Conservation (phyloP, 1,140 invertebrate species). For the Drosophila carrolli region DNA sequence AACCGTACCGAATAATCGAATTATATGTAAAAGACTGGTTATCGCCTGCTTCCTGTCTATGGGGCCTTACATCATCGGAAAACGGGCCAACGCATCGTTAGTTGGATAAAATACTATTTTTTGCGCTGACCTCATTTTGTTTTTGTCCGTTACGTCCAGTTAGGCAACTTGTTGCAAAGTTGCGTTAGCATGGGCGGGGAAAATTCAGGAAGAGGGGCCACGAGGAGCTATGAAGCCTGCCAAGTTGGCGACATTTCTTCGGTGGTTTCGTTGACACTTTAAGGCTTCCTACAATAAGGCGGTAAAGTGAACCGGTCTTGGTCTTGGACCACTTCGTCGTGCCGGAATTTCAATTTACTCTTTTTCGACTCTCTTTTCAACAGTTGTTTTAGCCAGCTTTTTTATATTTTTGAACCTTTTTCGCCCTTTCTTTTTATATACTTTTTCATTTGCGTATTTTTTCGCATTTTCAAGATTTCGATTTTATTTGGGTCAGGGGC, state of each 20-base stretch:
- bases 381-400: background rate
- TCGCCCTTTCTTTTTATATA: conserved; percentile 24
- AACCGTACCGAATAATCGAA: conserved; percentile 26
- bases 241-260: conserved; percentile 75
- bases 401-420: conserved; percentile 37
- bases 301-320: conserved; percentile 40
- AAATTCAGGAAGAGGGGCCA: conserved; percentile 10
- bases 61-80: conserved; percentile 46
- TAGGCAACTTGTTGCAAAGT: conserved; percentile 53
- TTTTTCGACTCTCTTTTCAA: conserved; percentile 11
- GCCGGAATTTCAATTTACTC: background rate
- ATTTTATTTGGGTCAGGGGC: conserved; percentile 72
- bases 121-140: conserved; percentile 46
- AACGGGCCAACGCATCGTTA: conserved; percentile 53
- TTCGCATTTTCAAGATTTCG: conserved; percentile 20
- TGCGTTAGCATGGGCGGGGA: conserved; percentile 28
- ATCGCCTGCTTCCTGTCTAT: conserved; percentile 35
- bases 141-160: conserved; percentile 51
- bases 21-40: conserved; percentile 37
- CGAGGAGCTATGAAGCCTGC: conserved; percentile 63
- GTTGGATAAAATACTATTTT: conserved; percentile 40
- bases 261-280: conserved; percentile 56
- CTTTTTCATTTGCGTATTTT: conserved; percentile 27
- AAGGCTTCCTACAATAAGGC: conserved; percentile 66
- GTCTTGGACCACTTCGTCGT: conserved; percentile 22